Evolutionary conservation across 23 tunicate genomes (phyloP), one percentile per base, ranked within the genome.

Genomic region (Corella eumyota): DNA sequence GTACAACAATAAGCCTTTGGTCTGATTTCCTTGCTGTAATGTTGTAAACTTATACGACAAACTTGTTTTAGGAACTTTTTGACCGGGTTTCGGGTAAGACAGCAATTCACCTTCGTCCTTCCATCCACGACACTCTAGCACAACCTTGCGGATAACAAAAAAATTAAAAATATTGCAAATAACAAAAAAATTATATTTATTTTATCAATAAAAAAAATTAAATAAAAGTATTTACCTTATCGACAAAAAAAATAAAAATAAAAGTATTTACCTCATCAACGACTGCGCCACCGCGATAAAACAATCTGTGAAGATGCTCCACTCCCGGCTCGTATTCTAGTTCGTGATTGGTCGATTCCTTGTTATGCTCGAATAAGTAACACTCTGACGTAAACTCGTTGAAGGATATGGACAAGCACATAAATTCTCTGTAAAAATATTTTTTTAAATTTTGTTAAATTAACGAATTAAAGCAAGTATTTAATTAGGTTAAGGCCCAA

Each of bases 21-120:
- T 82, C 29, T 21, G 19, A 30, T 82, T 77, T 29, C 74, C 74
- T 17, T 75, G 57, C 0, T 93, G 93, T 20, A 81, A 7, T 6
- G 98, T 90, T 25, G 80, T 67, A 40, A 85, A 92, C 67, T 83
- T 83, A 40, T 92, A 92, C 11, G 92, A 83, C 9, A 92, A 80
- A 25, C 66, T 62, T 15, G 77, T 58, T 56, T 68, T 54, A 30
- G 98, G 81, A 25, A 69, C 33, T 27, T 81, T 36, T 28, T 70
- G 76, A 40, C 76, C 75, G 0, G 54, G 52, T 63, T 76, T 45
- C 13, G 84, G 80, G 31, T 83, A 83, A 22, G 67, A n/a, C 35
- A 50, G 67, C 33, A 50, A 33, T 27, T 70, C 80, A 3, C 98
- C 98, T 71, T 92, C 98, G 56, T 92, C 98, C 35, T 70, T 74